Conservation (phyloP, 2,113 vertebrate species). For the Crotalus horridus region DNA sequence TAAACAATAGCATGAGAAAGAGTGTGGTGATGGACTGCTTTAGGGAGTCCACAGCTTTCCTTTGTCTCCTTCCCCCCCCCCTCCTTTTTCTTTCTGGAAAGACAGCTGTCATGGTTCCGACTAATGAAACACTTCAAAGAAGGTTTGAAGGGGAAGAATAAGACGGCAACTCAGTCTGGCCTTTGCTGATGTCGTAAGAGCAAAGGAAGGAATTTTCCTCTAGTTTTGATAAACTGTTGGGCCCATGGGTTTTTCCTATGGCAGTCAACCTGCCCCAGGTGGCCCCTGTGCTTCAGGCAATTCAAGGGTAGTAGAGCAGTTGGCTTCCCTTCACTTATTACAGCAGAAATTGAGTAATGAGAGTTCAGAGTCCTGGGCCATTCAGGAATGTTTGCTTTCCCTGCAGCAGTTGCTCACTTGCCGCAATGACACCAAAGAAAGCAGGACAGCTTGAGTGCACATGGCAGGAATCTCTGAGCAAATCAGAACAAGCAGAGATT, state of each 20-base stretch:
- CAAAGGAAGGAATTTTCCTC: constrained; percentile 11
- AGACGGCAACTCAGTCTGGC: not conserved
- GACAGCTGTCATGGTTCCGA: not conserved
- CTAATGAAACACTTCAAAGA: too few species aligned
- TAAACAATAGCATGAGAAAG: not conserved
- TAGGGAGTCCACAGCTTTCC: not conserved
- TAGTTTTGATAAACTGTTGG: not conserved
- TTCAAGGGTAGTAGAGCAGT: not conserved
- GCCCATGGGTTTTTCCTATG: constrained; percentile 1
- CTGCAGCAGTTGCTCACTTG: not conserved
- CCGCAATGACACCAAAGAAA: not conserved
- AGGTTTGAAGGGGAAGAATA: not conserved
- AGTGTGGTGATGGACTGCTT: not conserved
- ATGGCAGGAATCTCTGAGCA: not conserved
- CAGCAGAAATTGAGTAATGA: not conserved
- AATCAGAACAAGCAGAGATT: not conserved
- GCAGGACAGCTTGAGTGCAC: not conserved
- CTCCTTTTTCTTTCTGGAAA: not conserved
- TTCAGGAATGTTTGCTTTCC: not conserved
- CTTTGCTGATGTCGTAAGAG: not conserved
- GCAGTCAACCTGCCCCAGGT: not conserved
- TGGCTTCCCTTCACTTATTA: not conserved
- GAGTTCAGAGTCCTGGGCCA: too few species aligned
- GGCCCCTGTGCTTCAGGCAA: not conserved
- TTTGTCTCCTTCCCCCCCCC: not conserved